Base-by-base conservation (phyloP, 2,797 vertebrate species). In the Lutjanus argentimaculatus region DNA sequence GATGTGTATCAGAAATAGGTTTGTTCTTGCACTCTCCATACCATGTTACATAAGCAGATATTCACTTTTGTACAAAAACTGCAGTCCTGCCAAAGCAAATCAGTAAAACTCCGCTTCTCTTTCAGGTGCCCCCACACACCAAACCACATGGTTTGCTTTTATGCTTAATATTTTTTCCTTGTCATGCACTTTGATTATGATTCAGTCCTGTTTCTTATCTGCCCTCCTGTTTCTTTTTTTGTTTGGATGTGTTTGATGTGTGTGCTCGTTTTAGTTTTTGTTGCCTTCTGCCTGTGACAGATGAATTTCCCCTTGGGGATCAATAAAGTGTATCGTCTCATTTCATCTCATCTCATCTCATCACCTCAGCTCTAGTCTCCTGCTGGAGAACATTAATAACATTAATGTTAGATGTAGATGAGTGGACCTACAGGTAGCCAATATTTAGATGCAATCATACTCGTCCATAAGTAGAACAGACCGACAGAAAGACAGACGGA, bases 301-400 rank as follows among this genome's bases (percentile, higher is more conserved):
- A 92, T 87, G 73, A 63, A 89, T 93, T 82, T 88, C 78, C 82
- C 92, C 85, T 89, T 82, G 75, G 91, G 90, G 88, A 93, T 92
- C 87, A 91, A 91, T 92, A 94, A 92, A 89, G 72, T 80, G 82
- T 89, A 88, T 91, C 83, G 66, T 92, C 83, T 91, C 90, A 93
- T 92, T 84, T 91, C 79, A 94, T 93, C 89, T 91, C 85, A 92
- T 90, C 88, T 86, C 79, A 90, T 90, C 88, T 87, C 83, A 89
- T 91, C 89, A 90, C 77, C 84, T 86, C 75, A n/a, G 83, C 77
- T 72, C 63, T 86, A 87, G 87, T 69, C 85, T 90, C 72, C 89
- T 90, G 84, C 91, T 69, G 86, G 80, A 83, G 80, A 90, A 80
- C 87, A 93, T 89, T 92, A 88, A 91, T 91, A 90, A 85, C 79